Conservation (phyloP, 2,113 vertebrate species). For the Pithys albifrons region DNA sequence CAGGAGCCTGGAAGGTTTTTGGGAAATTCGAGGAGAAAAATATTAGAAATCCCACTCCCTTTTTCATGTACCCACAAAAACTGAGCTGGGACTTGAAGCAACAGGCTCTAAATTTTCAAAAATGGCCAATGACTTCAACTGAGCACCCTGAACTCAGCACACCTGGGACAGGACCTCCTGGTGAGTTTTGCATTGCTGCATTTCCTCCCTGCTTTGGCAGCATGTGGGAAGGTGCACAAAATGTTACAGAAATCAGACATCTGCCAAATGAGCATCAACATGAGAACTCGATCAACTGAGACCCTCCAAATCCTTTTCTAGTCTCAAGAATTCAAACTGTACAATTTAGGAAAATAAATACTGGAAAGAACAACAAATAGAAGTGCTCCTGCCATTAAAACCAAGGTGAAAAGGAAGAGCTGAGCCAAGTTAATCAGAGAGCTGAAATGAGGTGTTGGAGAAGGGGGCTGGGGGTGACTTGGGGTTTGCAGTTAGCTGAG, state of each 20-base stretch:
- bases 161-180: neutral
- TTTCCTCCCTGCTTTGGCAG: neutral
- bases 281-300: neutral
- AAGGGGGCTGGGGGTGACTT: neutral
- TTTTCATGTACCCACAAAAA: neutral
- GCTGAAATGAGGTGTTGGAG: conserved; percentile 39
- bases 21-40: neutral
- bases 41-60: neutral
- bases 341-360: neutral
- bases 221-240: neutral
- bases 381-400: conserved; percentile 22
- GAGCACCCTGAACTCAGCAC: neutral
- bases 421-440: conserved; percentile 45
- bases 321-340: neutral
- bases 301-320: neutral
- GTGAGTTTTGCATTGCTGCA: neutral
- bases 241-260: neutral
- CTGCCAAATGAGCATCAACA: neutral
- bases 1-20: neutral
- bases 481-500: conserved; percentile 45
- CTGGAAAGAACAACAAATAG: neutral
- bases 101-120: neutral
- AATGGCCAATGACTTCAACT: neutral
- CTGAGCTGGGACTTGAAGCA: neutral
- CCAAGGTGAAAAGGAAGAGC: conserved; percentile 45